Evolutionary conservation across 2,797 vertebrate species (phyloP).

Genomic region (Mastacembelus armatus): DNA sequence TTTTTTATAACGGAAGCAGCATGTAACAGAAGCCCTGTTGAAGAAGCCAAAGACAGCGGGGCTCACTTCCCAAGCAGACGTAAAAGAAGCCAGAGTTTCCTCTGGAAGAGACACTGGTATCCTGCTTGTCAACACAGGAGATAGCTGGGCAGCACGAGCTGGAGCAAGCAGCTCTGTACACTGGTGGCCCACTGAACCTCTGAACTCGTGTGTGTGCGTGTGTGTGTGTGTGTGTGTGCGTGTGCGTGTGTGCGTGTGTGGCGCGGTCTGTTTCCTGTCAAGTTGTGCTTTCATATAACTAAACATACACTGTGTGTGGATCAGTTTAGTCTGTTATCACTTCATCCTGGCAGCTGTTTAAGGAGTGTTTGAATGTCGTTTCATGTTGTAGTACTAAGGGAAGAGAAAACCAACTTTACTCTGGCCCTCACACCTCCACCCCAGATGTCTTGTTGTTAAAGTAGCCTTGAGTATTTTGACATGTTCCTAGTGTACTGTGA

Average conservation of each 20-base stretch:
- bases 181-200: conserved; percentile 77
- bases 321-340: conserved; percentile 63
- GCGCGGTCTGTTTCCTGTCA: conserved; percentile 76
- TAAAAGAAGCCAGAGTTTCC: conserved; percentile 82
- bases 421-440: conserved; percentile 45
- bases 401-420: conserved; percentile 33
- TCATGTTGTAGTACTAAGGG: conserved; percentile 34
- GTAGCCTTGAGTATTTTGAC: conserved; percentile 13
- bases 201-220: conserved; percentile 61
- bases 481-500: conserved; percentile 37
- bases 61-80: conserved; percentile 69
- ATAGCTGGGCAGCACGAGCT: conserved; percentile 58
- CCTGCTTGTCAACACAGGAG: conserved; percentile 81
- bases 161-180: conserved; percentile 50
- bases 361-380: conserved; percentile 56
- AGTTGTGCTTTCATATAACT: conserved; percentile 50
- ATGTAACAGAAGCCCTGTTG: conserved; percentile 61
- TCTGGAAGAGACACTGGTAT: conserved; percentile 77
- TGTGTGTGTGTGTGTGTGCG: conserved; percentile 36
- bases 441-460: conserved; percentile 37
- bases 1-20: conserved; percentile 60
- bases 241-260: too few species aligned
- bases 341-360: conserved; percentile 57
- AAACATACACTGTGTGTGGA: conserved; percentile 60
- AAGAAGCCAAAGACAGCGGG: conserved; percentile 71